Conservation (phyloP, 2,113 vertebrate genomes). For the Lycocorax pyrrhopterus region DNA sequence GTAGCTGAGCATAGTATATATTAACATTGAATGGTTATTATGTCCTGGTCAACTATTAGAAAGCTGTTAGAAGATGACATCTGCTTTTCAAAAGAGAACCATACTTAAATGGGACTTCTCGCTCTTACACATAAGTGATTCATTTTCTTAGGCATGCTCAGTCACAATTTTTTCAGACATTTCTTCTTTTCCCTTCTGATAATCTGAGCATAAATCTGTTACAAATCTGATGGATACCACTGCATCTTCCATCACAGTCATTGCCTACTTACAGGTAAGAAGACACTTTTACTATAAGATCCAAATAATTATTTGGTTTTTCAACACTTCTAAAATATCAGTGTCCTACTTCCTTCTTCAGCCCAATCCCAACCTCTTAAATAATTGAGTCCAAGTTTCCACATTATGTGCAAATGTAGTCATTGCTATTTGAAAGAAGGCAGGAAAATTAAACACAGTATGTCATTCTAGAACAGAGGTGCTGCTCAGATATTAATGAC, state of each 20-base stretch:
- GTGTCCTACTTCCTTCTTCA: background rate
- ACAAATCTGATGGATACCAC: background rate
- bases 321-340: background rate
- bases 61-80: background rate
- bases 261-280: background rate
- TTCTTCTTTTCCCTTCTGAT: slow-evolving; percentile 13
- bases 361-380: background rate
- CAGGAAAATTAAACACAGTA: background rate
- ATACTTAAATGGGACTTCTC: background rate
- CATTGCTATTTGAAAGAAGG: background rate
- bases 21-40: background rate
- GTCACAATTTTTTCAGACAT: background rate
- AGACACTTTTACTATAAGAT: background rate
- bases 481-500: background rate
- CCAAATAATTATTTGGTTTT: background rate
- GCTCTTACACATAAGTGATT: background rate
- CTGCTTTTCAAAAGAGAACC: background rate
- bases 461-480: background rate
- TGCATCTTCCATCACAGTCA: background rate
- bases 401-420: background rate
- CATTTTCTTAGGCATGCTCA: background rate
- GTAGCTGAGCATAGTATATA: background rate
- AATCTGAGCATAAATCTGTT: background rate
- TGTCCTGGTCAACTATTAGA: background rate
- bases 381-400: background rate